These are phyloP conservation scores for Microcebus griseorufus DNA, from an alignment of 2,113 vertebrate genomes.

Conservation along the genomic window DNA sequence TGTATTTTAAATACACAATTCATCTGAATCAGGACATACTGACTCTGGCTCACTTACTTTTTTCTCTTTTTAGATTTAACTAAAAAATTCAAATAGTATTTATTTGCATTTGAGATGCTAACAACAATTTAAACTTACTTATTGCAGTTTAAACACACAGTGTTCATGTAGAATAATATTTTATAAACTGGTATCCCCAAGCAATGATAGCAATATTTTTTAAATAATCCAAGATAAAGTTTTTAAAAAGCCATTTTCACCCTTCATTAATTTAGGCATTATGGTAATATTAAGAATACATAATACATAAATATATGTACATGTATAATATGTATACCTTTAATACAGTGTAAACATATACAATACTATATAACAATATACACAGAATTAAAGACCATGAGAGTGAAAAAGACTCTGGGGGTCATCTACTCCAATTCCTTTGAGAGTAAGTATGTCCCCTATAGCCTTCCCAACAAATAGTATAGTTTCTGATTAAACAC, in stretches of 20 bases:
- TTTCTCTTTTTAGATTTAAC: slow-evolving; percentile 25
- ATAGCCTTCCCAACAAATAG: not conserved
- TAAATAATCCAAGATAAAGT: not conserved
- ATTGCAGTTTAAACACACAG: not conserved
- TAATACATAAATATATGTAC: not conserved
- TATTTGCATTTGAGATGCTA: slow-evolving; percentile 8
- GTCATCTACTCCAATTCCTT: not conserved
- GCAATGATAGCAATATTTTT: not conserved
- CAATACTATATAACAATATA: not conserved
- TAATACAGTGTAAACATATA: not conserved
- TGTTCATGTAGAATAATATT: not conserved
- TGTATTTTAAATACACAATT: not conserved
- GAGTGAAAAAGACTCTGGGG: not conserved
- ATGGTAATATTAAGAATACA: not conserved
- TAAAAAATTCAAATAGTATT: not conserved
- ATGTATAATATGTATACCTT: not conserved
- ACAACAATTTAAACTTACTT: not conserved
- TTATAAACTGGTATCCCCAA: not conserved
- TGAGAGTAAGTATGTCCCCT: not conserved
- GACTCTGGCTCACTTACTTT: not conserved
- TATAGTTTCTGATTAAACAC: not conserved
- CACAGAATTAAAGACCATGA: not conserved
- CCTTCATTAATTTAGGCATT: slow-evolving; percentile 13
- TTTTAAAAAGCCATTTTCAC: slow-evolving; percentile 18
- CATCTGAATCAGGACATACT: not conserved